A percentile compares a stretch with the other conserved stretches of the same genome.
Evolutionary conservation across 2,888 invertebrate species (phyloP).

Genomic region (Drosophila stalkeri): DNA sequence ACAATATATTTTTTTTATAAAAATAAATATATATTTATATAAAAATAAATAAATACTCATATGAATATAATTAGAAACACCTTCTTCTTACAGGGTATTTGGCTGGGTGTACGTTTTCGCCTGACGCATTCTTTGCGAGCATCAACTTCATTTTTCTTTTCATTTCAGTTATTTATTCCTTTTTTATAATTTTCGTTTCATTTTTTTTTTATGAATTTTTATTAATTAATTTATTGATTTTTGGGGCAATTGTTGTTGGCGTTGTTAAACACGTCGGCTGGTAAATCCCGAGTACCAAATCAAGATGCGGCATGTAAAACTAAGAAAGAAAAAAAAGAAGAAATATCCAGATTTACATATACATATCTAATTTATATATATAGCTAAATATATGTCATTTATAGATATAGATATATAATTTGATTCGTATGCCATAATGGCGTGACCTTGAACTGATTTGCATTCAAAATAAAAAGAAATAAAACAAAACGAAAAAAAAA

Average conservation of each 20-base stretch:
- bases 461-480: conserved; percentile 2
- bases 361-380: conserved; percentile 10
- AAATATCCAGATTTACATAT: conserved; percentile 49
- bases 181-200: conserved; percentile 1
- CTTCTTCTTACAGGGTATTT: conserved; percentile 14
- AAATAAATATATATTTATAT: too few species aligned
- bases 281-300: conserved; percentile 61
- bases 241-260: conserved; percentile 62
- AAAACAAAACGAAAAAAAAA: not conserved
- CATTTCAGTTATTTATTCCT: conserved; percentile 7
- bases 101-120: not conserved
- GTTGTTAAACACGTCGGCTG: conserved; percentile 44
- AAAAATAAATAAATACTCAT: too few species aligned
- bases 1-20: too few species aligned
- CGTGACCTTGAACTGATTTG: conserved; percentile 72
- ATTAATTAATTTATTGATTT: conserved; percentile 73
- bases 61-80: too few species aligned
- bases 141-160: conserved; percentile 14
- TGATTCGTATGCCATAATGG: conserved; percentile 39
- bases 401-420: conserved; percentile 25
- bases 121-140: not conserved
- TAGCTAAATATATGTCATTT: conserved; percentile 9
- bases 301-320: conserved; percentile 38
- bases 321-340: conserved; percentile 14
- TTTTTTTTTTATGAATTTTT: conserved; percentile 37